phyloP scores from a whole-genome alignment of 2,113 vertebrate genomes.

The Mohoua ochrocephala region DNA sequence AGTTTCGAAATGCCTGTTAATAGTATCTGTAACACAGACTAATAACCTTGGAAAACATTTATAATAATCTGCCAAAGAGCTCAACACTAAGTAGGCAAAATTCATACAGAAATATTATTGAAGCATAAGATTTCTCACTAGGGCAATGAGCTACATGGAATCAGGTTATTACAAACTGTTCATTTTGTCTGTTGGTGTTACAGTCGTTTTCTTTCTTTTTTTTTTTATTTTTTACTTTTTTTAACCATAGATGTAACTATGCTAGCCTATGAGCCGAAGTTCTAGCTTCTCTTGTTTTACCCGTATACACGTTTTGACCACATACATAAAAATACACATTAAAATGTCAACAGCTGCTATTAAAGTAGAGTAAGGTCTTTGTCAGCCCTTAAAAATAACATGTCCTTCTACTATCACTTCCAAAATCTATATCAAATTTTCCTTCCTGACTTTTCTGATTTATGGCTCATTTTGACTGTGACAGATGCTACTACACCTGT shows the following conservation, averaged over 20 bases:
- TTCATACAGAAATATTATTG: neutral
- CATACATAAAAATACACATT: neutral
- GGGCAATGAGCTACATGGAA: neutral
- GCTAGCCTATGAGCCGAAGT: neutral
- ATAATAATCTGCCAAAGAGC: neutral
- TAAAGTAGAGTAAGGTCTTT: neutral
- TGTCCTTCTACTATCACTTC: neutral
- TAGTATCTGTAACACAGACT: neutral
- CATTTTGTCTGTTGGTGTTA: neutral
- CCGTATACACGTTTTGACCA: neutral
- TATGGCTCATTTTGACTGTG: neutral
- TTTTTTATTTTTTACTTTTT: neutral
- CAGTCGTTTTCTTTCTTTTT: neutral
- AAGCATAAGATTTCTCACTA: neutral
- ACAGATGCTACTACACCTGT: neutral
- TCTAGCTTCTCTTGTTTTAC: neutral
- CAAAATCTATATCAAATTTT: neutral
- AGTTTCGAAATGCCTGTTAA: neutral
- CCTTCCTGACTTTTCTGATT: neutral
- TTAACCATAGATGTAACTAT: neutral
- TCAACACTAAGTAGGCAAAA: neutral
- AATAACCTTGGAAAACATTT: neutral
- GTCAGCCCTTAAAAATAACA: neutral
- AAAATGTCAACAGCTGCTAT: neutral
- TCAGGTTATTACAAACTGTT: neutral